Base-by-base conservation (phyloP, 2,113 vertebrate species). In the Malurus cyaneus region DNA sequence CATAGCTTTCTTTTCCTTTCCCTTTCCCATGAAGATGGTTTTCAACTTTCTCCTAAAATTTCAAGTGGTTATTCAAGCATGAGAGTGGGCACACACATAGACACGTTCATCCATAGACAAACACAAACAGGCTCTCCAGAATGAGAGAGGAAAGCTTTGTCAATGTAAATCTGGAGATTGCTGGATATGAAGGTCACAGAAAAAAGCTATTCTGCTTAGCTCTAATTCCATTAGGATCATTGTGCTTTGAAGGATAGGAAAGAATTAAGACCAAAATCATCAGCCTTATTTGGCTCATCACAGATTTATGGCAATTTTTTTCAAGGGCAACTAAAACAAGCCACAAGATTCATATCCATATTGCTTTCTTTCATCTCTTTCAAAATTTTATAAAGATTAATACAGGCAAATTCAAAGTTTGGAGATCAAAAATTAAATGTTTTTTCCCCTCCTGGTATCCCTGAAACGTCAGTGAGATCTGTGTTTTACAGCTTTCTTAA, bases 341-440 rank as follows among this genome's bases (percentile, higher is more conserved):
- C 36, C 86, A 64, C 23, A 14, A 62, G 94, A 97, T 97, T 97
- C 54, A 95, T 94, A 97, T 96, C 86, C 74, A 36, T 94, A 93
- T 89, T 47, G 49, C 62, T 96, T 97, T 46, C 67, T 97, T 97
- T 56, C 70, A 91, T 84, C 80, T 96, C 74, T 96, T 97, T 97
- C 96, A 98, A 97, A 98, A 97, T 97, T 97, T 98, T 93, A 97
- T 97, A 96, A 97, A 97, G 96, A 74, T 97, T 97, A n/a, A n/a
- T n/a, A 94, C 5, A 29, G 86, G 42, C 73, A 96, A 97, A 96
- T 89, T 94, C 93, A 97, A 56, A 39, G 57, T 96, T 95, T 94
- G 77, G 61, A 92, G 89, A 90, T 70, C 92, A 95, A 97, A 97
- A 96, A 96, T 96, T 92, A 95, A 97, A 96, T 39, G 65, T 28